These are phyloP conservation scores for Serrognathus titanus DNA, from an alignment of 2,888 invertebrate genomes.

Conservation along the genomic window DNA sequence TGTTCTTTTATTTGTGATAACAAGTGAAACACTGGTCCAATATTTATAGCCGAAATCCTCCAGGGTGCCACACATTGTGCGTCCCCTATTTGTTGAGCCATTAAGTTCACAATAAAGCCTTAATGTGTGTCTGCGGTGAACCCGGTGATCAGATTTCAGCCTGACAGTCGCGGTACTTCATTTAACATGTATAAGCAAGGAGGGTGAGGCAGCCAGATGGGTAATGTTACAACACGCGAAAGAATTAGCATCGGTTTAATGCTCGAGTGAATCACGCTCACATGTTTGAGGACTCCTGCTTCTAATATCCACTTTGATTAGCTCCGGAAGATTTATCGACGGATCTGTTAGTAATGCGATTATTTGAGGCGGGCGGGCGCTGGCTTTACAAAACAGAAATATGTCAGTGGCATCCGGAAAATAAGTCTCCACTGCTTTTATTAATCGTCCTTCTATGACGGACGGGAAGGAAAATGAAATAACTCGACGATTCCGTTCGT, in stretches of 20 bases:
- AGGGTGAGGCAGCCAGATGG: constrained; percentile 19
- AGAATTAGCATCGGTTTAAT: constrained; percentile 27
- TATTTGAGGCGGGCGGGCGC: background rate
- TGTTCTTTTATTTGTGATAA: background rate
- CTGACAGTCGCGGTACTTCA: constrained; percentile 23
- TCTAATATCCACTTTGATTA: background rate
- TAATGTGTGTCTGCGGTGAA: constrained; percentile 32
- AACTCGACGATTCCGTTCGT: too few species aligned
- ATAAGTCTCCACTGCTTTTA: too few species aligned
- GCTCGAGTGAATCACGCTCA: constrained; percentile 23
- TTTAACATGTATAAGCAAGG: constrained; percentile 14
- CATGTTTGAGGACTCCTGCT: background rate
- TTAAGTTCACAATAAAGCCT: constrained; percentile 33
- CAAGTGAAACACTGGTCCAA: background rate
- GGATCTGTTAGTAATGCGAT: background rate
- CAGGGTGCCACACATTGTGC: constrained; percentile 23
- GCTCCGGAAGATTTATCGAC: background rate
- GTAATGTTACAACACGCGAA: constrained; percentile 19
- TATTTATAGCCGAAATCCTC: constrained; percentile 1
- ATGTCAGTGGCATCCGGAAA: too few species aligned
- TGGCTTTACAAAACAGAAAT: too few species aligned
- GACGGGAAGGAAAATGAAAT: too few species aligned
- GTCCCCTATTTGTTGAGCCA: constrained; percentile 33
- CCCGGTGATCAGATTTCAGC: constrained; percentile 29
- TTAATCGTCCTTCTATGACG: too few species aligned